phyloP scores from a whole-genome alignment of 2,113 vertebrate species.

The Cheirogaleus medius region DNA sequence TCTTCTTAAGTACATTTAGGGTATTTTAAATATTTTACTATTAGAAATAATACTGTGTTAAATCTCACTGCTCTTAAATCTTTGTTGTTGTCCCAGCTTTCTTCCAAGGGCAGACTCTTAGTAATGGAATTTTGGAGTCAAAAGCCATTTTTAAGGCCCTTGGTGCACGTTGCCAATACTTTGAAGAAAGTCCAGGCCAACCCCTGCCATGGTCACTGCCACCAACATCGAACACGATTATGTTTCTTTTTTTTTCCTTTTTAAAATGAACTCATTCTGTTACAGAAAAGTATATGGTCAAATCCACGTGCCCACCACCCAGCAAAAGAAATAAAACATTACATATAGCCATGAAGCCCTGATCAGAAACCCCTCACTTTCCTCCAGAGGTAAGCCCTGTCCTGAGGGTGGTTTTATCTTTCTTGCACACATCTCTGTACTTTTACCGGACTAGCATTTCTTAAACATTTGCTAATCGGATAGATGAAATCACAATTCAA shows the following conservation, averaged over 20 bases:
- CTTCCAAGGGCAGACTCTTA: neutral
- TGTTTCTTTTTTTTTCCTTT: neutral
- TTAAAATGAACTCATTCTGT: neutral
- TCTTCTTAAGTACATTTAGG: neutral
- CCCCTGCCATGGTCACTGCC: neutral
- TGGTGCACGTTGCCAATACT: neutral
- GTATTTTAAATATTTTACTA: slow-evolving; percentile 48
- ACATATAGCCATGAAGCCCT: rapidly evolving
- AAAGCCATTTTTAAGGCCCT: neutral
- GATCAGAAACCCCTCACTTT: neutral
- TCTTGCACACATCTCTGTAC: neutral
- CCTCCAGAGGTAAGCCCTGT: neutral
- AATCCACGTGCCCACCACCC: neutral
- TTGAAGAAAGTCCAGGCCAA: neutral
- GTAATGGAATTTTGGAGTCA: neutral
- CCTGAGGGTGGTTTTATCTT: neutral
- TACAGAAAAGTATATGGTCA: neutral
- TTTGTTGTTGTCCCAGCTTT: neutral
- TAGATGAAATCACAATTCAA: neutral
- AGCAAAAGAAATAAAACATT: neutral
- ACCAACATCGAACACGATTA: neutral
- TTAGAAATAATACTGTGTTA: neutral
- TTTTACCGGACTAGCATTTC: neutral
- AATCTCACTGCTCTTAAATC: neutral
- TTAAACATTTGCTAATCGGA: neutral